Percentiles rank a stretch among this genome's conserved stretches.
These are phyloP conservation scores for Heliconius ismenius DNA, from an alignment of 2,888 invertebrate genomes.

Conservation along the genomic window DNA sequence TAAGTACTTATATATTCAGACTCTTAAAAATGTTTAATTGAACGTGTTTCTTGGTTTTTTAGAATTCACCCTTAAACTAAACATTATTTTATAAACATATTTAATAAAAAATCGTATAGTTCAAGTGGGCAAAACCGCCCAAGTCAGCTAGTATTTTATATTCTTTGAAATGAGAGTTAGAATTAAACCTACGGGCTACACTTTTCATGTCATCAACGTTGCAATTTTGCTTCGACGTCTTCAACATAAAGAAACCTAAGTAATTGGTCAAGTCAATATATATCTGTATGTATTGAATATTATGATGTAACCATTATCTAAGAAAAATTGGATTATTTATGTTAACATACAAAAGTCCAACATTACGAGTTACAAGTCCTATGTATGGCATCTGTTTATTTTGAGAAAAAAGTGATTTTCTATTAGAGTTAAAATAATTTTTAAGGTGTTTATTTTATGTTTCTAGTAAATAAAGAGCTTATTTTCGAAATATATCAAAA, in stretches of 20 bases:
- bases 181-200: neutral
- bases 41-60: too few species aligned
- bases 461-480: too few species aligned
- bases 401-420: neutral
- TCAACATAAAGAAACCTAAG: neutral
- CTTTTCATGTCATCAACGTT: neutral
- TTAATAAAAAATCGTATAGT: too few species aligned
- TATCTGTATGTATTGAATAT: neutral
- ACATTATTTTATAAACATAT: too few species aligned
- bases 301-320: conserved; percentile 17
- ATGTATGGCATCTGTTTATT: conserved; percentile 17
- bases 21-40: too few species aligned
- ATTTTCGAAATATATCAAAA: too few species aligned
- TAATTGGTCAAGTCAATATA: neutral
- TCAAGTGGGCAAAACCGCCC: too few species aligned
- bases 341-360: conserved; percentile 10
- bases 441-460: too few species aligned
- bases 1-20: too few species aligned
- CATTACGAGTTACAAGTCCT: neutral
- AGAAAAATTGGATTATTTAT: conserved; percentile 21
- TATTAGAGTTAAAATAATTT: neutral
- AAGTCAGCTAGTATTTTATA: neutral
- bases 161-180: neutral
- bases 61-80: too few species aligned
- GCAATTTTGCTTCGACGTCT: neutral